These are phyloP conservation scores for Dioctria linearis DNA, from an alignment of 2,888 invertebrate species.

Conservation along the genomic window DNA sequence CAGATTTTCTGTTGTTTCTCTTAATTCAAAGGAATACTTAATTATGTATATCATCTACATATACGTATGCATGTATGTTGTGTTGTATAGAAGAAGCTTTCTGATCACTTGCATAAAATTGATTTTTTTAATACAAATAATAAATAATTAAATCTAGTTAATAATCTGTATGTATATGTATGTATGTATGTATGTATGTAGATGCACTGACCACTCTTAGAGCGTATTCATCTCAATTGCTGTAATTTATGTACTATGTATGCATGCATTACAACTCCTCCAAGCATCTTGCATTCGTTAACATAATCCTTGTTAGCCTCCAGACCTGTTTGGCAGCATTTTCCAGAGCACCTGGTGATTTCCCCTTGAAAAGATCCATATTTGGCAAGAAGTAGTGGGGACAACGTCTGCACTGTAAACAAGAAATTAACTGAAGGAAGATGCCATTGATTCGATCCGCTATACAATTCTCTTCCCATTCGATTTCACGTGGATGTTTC, in stretches of 20 bases:
- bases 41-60: too few relatives aligned
- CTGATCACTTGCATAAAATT: too few relatives aligned
- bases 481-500: conserved; percentile 93
- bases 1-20: too few relatives aligned
- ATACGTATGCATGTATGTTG: too few relatives aligned
- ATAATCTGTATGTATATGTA: too few relatives aligned
- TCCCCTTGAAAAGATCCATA: conserved; percentile 94
- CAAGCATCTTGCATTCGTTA: conserved; percentile 91
- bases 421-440: conserved; percentile 94
- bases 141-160: too few relatives aligned
- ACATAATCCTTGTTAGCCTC: conserved; percentile 91
- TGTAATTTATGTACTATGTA: too few relatives aligned
- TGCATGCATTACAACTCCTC: conserved; percentile 82
- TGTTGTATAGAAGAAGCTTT: too few relatives aligned
- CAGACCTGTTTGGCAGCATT: conserved; percentile 95
- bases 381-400: conserved; percentile 97
- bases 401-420: conserved; percentile 94
- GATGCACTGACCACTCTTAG: conserved; percentile 35
- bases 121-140: too few relatives aligned
- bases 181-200: neutral
- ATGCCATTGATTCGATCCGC: conserved; percentile 96
- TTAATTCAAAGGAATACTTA: too few relatives aligned
- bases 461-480: conserved; percentile 94
- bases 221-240: neutral
- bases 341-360: conserved; percentile 90